A percentile compares a stretch with the other conserved stretches of the same genome.
Evolutionary conservation across 2,797 vertebrate genomes (phyloP).

Genomic region (Hippocampus kuda): DNA sequence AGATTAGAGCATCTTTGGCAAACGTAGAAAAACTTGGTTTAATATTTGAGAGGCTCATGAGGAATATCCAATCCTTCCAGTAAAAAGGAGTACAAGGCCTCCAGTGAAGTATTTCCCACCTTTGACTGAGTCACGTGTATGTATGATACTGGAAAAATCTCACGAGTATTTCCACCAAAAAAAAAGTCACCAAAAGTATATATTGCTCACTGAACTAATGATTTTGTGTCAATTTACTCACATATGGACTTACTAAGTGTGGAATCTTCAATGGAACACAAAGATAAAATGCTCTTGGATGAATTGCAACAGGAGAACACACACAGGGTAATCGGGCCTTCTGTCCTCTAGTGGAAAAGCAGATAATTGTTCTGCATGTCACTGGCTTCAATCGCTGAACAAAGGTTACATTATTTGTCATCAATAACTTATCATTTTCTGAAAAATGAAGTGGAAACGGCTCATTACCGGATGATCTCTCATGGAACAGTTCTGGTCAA

Average conservation of each 20-base stretch:
- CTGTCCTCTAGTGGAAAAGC: too few relatives aligned
- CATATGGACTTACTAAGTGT: too few relatives aligned
- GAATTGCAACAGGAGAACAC: too few relatives aligned
- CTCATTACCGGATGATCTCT: background rate
- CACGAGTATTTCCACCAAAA: background rate
- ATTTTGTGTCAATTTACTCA: background rate
- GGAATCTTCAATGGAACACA: too few relatives aligned
- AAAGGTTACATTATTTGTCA: background rate
- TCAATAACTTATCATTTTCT: background rate
- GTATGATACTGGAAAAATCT: background rate
- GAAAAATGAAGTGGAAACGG: background rate
- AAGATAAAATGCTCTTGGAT: too few relatives aligned
- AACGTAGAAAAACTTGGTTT: slow-evolving; percentile 9
- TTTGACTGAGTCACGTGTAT: background rate
- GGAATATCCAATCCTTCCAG: background rate
- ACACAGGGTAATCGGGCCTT: too few relatives aligned
- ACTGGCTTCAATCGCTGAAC: too few relatives aligned
- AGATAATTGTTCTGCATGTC: too few relatives aligned
- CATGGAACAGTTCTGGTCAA: background rate
- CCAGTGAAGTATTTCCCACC: slow-evolving; percentile 21
- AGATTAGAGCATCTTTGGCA: slow-evolving; percentile 21
- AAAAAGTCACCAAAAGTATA: background rate
- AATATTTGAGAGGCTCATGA: slow-evolving; percentile 2
- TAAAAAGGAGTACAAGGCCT: slow-evolving; percentile 1
- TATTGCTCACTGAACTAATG: background rate